Evolutionary conservation across 1,140 invertebrate genomes (phyloP), one percentile per base, ranked within the genome.

Genomic region (Cataglyphis hispanica): DNA sequence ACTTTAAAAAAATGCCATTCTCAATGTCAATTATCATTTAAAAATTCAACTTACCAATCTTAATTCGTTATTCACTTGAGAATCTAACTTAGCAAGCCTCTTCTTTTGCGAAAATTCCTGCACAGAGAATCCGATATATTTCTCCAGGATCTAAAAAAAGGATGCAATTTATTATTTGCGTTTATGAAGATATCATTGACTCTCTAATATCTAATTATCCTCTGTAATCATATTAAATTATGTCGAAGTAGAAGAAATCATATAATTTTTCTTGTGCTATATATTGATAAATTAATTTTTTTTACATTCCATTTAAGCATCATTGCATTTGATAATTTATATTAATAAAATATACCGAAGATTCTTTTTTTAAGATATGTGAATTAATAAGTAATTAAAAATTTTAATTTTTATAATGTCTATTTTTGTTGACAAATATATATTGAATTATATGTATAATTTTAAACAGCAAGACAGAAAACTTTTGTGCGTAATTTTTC

Each of bases 31-130:
- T 85, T 85, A 27, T 66, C 74, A 46, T 37, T 8, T 64, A 43
- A 69, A 83, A 40, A 53, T 64, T 6, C 50, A 64, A n/a, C 53
- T 64, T 90, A 94, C 93, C 70, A 89, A 78, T 91, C 88, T 90
- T 58, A 94, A 67, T 84, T 92, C 77, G 7, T 88, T 75, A 37
- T 92, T 89, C 10, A 94, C 76, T 66, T 90, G 85, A 10, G 92
- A 88, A 90, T 93, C 72, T 7, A 61, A 76, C 84, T 93, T 94
- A 10, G 83, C 90, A 37, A 92, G 83, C 64, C 92, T 94, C 63
- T 92, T 94, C 64, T 91, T 93, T 43, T 87, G 6, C 40, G 86
- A 88, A 87, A 95, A 95, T 86, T 94, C 92, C 16, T 85, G 19
- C 1, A 91, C 87, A 25, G 70, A 92, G 27, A 92, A 92, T 53